Evolutionary conservation across 1,140 invertebrate species (phyloP).

Genomic region (Cardiocondyla obscurior): DNA sequence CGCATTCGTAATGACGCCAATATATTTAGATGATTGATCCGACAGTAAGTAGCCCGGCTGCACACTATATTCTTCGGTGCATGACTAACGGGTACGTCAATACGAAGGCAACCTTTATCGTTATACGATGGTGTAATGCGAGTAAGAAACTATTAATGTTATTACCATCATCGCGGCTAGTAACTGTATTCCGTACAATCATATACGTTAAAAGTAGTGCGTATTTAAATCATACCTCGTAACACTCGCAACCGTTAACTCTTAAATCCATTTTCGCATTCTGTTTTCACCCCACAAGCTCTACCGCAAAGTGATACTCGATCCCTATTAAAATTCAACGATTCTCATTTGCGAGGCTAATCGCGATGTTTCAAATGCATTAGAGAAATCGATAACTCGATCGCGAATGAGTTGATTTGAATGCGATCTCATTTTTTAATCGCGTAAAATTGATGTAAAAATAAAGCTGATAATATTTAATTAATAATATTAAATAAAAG

Average conservation of each 20-base stretch:
- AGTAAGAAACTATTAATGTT: slow-evolving; percentile 48
- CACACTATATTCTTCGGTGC: slow-evolving; percentile 5
- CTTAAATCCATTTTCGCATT: slow-evolving; percentile 24
- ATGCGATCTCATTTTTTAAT: neutral
- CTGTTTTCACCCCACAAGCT: neutral
- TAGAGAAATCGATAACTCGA: neutral
- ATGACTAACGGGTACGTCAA: slow-evolving; percentile 26
- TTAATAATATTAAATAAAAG: slow-evolving; percentile 6
- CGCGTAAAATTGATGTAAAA: neutral
- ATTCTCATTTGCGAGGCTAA: neutral
- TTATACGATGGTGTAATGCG: slow-evolving; percentile 34
- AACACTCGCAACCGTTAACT: slow-evolving; percentile 43
- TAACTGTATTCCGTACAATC: slow-evolving; percentile 53
- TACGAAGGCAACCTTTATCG: slow-evolving; percentile 28
- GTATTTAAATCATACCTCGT: slow-evolving; percentile 43
- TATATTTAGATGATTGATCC: slow-evolving; percentile 59
- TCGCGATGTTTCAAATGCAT: neutral
- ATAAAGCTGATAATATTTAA: neutral
- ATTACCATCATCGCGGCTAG: slow-evolving; percentile 20
- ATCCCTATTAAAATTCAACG: neutral
- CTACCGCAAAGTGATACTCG: neutral
- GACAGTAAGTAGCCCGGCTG: slow-evolving; percentile 17
- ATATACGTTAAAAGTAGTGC: slow-evolving; percentile 18
- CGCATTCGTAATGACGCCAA: slow-evolving; percentile 31
- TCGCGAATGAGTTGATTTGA: neutral